Evolutionary conservation across 1,140 invertebrate species (phyloP).

Genomic region (Arctopsyche grandis): DNA sequence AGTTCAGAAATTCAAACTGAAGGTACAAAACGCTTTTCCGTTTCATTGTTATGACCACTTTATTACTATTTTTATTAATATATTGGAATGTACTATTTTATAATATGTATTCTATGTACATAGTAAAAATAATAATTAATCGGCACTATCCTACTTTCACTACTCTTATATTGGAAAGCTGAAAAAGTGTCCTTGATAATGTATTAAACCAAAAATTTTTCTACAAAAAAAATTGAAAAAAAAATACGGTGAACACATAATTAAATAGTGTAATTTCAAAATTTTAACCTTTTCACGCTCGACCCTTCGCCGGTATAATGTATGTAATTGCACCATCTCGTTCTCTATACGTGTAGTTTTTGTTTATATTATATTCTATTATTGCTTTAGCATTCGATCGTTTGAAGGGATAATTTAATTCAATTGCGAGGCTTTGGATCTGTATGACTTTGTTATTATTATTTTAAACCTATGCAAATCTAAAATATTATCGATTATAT

Average conservation of each 20-base stretch:
- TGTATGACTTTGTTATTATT: background rate
- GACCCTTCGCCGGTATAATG: background rate
- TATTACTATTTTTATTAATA: background rate
- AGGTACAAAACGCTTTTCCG: conserved; percentile 1
- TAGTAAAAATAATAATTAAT: conserved; percentile 25
- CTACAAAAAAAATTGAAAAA: conserved; percentile 2
- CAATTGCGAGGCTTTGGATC: background rate
- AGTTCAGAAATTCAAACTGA: background rate
- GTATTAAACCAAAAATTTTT: conserved; percentile 29
- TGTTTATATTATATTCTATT: background rate
- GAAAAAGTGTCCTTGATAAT: conserved; percentile 32
- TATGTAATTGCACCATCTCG: background rate
- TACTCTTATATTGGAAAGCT: conserved; percentile 27
- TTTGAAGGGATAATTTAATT: too few species aligned
- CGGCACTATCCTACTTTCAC: conserved; percentile 26
- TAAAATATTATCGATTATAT: conserved; percentile 28
- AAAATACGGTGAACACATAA: background rate
- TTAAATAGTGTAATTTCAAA: conserved; percentile 6
- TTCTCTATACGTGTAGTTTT: background rate
- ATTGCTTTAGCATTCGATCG: too few species aligned
- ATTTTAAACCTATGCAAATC: conserved; percentile 2
- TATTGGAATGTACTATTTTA: background rate
- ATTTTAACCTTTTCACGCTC: conserved; percentile 19
- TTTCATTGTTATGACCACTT: conserved; percentile 3
- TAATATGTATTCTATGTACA: conserved; percentile 10